phyloP scores from a whole-genome alignment of 2,113 vertebrate genomes.

The Antechinus flavipes region DNA sequence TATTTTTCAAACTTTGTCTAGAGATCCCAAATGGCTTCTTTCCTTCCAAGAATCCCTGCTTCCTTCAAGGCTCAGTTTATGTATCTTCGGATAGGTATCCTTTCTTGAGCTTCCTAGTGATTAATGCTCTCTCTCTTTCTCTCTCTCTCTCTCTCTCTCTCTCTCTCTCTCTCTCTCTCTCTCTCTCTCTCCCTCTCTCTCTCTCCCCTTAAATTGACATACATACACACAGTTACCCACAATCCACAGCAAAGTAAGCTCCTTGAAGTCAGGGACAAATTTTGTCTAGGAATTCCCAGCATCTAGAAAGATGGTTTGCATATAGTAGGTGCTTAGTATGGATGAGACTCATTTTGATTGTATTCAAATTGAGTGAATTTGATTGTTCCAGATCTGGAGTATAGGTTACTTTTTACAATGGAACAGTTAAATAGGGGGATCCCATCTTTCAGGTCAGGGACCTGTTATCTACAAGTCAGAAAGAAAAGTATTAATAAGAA shows the following conservation, averaged over 20 bases:
- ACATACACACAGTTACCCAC: not conserved
- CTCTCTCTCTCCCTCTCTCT: no score
- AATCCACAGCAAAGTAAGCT: not conserved
- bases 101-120: not conserved
- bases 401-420: not conserved
- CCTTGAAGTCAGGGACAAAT: not conserved
- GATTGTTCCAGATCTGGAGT: not conserved
- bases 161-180: no score
- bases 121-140: not conserved
- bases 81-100: not conserved
- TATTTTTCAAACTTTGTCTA: not conserved
- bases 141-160: no score
- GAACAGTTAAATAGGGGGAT: not conserved
- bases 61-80: not conserved
- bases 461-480: not conserved
- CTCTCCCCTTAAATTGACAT: not conserved
- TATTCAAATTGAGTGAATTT: not conserved
- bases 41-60: not conserved
- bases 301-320: not conserved
- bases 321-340: not conserved
- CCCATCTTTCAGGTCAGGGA: not conserved
- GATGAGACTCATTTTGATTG: not conserved
- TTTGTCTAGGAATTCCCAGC: not conserved
- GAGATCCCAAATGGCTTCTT: not conserved
- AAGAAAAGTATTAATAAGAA: not conserved